Percentiles rank a stretch among this genome's conserved stretches.
Evolutionary conservation across 2,113 vertebrate species (phyloP).

Genomic region (Colius striatus): DNA sequence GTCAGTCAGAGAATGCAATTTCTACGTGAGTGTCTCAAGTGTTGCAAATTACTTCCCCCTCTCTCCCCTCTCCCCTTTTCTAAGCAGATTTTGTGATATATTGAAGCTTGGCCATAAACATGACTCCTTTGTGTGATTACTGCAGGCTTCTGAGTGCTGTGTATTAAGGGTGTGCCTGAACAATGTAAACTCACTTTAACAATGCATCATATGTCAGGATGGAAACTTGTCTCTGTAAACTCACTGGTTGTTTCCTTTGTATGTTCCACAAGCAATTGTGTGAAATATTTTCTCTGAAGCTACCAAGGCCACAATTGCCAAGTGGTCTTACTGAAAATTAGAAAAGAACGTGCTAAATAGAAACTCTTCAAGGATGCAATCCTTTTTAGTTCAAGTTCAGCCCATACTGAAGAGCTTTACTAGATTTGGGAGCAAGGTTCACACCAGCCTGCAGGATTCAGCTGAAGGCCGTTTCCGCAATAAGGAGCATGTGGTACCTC

Average conservation of each 20-base stretch:
- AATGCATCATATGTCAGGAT: not conserved
- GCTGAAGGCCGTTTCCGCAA: not conserved
- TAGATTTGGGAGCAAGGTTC: not conserved
- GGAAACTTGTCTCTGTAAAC: not conserved
- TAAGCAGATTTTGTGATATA: not conserved
- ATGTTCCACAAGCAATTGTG: fast-evolving
- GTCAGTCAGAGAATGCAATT: not conserved
- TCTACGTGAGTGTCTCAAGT: not conserved
- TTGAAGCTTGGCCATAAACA: not conserved
- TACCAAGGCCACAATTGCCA: not conserved
- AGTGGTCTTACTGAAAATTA: not conserved
- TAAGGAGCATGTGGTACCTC: not conserved
- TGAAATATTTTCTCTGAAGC: not conserved
- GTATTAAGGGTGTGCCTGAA: not conserved
- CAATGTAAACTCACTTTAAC: not conserved
- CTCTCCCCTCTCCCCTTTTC: not conserved
- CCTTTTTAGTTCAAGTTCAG: not conserved
- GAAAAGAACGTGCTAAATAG: not conserved
- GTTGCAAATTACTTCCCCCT: not conserved
- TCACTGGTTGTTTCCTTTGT: not conserved
- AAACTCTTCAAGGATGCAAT: not conserved
- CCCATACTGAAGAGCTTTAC: not conserved
- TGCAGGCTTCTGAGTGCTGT: not conserved
- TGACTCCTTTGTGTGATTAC: not conserved
- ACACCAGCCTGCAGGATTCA: not conserved